Percentiles rank a stretch among this genome's conserved stretches.
These are phyloP conservation scores for Meriones unguiculatus DNA, from an alignment of 2,113 vertebrate species.

Conservation along the genomic window DNA sequence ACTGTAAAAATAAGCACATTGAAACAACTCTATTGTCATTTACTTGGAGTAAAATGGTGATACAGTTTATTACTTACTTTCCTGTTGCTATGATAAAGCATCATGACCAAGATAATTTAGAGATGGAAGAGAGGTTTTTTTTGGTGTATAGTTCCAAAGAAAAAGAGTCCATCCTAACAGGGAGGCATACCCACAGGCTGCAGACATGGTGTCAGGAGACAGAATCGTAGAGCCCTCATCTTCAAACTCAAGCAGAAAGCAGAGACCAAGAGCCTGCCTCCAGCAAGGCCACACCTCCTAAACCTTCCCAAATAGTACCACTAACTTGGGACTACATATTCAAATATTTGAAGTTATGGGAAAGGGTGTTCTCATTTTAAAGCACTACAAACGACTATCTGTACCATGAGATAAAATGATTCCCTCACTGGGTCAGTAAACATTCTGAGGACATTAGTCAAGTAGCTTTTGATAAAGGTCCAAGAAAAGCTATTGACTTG, in stretches of 20 bases:
- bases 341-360: background rate
- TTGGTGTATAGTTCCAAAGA: background rate
- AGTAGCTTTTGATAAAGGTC: background rate
- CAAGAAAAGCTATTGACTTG: background rate
- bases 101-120: background rate
- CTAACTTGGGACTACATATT: background rate
- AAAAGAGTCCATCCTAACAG: background rate
- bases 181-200: no score
- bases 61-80: background rate
- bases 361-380: background rate
- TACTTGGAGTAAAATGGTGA: constrained; percentile 22
- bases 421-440: background rate
- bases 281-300: background rate
- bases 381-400: background rate
- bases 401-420: background rate
- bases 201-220: background rate
- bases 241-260: background rate
- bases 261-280: background rate
- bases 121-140: background rate
- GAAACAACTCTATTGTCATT: background rate
- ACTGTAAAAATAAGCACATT: constrained; percentile 1
- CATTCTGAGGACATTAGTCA: background rate
- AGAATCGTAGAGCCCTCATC: background rate
- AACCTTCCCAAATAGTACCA: background rate
- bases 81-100: background rate